Evolutionary conservation across 1,140 invertebrate species (phyloP).

Genomic region (Arion vulgaris): DNA sequence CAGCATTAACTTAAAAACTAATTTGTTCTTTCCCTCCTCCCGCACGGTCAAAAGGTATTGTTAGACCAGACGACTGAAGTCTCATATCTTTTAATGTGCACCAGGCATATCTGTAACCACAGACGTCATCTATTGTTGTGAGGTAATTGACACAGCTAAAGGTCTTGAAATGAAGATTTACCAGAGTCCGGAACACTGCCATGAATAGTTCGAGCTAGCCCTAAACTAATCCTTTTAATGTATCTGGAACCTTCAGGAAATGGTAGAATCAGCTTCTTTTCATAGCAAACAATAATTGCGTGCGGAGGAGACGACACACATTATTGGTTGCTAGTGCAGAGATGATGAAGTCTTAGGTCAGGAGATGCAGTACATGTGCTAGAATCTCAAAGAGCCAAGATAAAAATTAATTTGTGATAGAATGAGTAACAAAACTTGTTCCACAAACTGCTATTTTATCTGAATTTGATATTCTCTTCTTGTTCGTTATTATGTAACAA

Average conservation of each 20-base stretch:
- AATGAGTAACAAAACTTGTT: too few species aligned
- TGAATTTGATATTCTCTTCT: too few species aligned
- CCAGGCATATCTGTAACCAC: neutral
- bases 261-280: slow-evolving; percentile 6
- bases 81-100: neutral
- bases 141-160: slow-evolving; percentile 18
- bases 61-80: neutral
- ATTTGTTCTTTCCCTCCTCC: neutral
- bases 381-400: neutral
- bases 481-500: too few species aligned
- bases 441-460: too few species aligned
- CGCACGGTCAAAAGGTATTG: neutral
- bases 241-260: neutral
- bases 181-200: neutral
- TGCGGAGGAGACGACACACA: neutral
- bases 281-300: neutral
- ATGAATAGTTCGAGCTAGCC: neutral
- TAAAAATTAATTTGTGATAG: neutral
- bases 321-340: neutral
- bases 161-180: neutral
- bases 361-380: neutral
- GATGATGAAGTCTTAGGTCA: neutral
- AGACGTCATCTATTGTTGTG: neutral
- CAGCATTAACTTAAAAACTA: neutral
- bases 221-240: neutral